phyloP scores from a whole-genome alignment of 1,140 invertebrate genomes.

The Calliphora vicina region DNA sequence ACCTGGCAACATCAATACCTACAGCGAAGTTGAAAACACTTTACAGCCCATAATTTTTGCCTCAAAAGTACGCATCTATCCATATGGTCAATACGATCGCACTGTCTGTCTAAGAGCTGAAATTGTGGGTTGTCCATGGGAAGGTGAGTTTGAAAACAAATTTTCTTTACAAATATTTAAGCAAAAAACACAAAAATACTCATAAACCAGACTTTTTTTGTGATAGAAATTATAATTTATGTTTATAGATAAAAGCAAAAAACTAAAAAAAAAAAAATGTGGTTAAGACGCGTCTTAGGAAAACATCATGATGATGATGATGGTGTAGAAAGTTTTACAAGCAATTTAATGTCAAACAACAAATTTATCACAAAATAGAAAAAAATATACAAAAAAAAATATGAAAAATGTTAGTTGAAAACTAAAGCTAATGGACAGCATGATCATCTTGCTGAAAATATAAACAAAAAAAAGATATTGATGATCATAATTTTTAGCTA shows the following conservation, averaged over 20 bases:
- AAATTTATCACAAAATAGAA: not conserved
- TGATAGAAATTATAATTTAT: not conserved
- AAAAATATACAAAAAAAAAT: not conserved
- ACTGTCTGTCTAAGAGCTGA: conserved; percentile 94
- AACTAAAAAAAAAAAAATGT: not conserved
- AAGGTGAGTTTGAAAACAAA: conserved; percentile 70
- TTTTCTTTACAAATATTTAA: not conserved
- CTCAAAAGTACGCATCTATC: conserved; percentile 86
- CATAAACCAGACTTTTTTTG: not conserved
- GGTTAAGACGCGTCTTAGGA: not conserved
- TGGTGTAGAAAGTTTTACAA: conserved; percentile 54
- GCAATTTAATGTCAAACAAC: conserved; percentile 52
- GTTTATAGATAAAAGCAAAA: not conserved
- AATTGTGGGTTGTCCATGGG: conserved; percentile 86
- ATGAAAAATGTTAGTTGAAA: not conserved
- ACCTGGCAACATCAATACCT: conserved; percentile 87
- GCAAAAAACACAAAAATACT: conserved; percentile 33
- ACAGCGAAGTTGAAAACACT: conserved; percentile 78
- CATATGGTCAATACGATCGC: conserved; percentile 84
- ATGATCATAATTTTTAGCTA: not conserved
- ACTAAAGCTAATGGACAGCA: not conserved
- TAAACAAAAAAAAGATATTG: not conserved
- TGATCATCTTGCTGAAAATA: not conserved
- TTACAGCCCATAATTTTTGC: conserved; percentile 87
- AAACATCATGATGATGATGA: conserved; percentile 51